Percentiles rank a stretch among this genome's conserved stretches.
These are phyloP conservation scores for Grapholita molesta DNA, from an alignment of 1,140 invertebrate species.

Conservation along the genomic window DNA sequence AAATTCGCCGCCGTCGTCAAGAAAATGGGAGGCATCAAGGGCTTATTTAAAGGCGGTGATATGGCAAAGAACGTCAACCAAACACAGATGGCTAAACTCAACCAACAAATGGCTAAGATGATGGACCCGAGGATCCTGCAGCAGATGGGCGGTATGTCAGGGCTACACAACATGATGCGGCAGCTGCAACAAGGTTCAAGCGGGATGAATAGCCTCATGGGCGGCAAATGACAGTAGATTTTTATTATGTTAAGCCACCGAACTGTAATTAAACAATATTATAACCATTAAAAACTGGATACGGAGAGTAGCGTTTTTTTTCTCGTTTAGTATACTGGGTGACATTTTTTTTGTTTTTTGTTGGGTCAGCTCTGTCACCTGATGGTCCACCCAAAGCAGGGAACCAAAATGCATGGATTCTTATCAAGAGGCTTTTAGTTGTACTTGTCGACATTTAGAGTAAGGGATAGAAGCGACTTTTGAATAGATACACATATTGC, in stretches of 20 bases:
- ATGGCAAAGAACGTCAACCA: conserved; percentile 99
- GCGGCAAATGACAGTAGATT: conserved; percentile 78
- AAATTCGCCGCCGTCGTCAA: conserved; percentile 99
- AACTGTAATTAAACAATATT: conserved; percentile 14
- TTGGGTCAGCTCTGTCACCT: too few species aligned
- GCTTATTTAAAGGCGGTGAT: conserved; percentile 98
- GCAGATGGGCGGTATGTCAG: conserved; percentile 94
- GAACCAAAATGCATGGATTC: too few species aligned
- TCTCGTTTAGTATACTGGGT: too few species aligned
- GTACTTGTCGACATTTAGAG: too few species aligned
- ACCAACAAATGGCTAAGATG: conserved; percentile 99
- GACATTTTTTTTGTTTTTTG: too few species aligned
- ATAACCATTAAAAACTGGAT: conserved; percentile 19
- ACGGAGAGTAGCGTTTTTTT: neutral
- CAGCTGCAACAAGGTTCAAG: conserved; percentile 96
- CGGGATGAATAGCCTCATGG: conserved; percentile 87
- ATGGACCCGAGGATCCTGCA: conserved; percentile 99
- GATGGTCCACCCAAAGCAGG: too few species aligned
- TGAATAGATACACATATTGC: too few species aligned
- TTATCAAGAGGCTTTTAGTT: too few species aligned
- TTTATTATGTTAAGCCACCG: conserved; percentile 8
- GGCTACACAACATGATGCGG: conserved; percentile 98
- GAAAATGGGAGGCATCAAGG: conserved; percentile 99
- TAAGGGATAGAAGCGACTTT: too few species aligned
- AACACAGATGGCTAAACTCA: conserved; percentile 98